These are phyloP conservation scores for Lepus townsendii DNA, from an alignment of 2,797 vertebrate species.

Conservation along the genomic window DNA sequence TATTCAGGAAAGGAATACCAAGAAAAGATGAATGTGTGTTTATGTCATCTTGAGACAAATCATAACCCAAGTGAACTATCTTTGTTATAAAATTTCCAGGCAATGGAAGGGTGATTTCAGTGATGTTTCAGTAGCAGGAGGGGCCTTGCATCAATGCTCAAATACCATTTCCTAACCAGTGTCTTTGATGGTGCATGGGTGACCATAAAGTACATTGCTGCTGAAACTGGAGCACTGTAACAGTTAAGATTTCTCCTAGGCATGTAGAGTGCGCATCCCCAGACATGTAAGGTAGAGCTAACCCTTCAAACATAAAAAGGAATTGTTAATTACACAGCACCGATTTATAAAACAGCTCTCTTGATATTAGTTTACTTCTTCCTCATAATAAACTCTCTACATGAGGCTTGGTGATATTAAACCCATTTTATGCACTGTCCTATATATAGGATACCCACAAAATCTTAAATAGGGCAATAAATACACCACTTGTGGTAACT, in stretches of 20 bases:
- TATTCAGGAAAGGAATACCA: not conserved
- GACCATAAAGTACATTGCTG: rapidly evolving
- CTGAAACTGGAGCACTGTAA: too few species aligned
- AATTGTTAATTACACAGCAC: not conserved
- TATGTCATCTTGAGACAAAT: not conserved
- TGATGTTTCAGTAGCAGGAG: not conserved
- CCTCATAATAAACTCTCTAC: not conserved
- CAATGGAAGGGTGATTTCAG: not conserved
- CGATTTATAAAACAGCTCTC: not conserved
- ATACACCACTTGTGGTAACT: too few species aligned
- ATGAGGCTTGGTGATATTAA: not conserved
- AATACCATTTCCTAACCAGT: not conserved
- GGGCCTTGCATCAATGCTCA: not conserved
- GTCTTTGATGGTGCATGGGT: rapidly evolving
- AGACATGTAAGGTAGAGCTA: not conserved
- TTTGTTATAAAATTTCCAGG: not conserved
- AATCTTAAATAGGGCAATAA: too few species aligned
- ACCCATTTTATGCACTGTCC: too few species aligned
- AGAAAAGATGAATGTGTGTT: not conserved
- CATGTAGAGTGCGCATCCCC: rapidly evolving
- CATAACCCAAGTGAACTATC: not conserved
- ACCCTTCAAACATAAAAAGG: not conserved
- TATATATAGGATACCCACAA: too few species aligned
- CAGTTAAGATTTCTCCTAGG: too few species aligned
- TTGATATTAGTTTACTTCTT: not conserved